A percentile compares a stretch with the other conserved stretches of the same genome.
phyloP scores from a whole-genome alignment of 2,888 invertebrate genomes.

The Scaptomyza polygonia region DNA sequence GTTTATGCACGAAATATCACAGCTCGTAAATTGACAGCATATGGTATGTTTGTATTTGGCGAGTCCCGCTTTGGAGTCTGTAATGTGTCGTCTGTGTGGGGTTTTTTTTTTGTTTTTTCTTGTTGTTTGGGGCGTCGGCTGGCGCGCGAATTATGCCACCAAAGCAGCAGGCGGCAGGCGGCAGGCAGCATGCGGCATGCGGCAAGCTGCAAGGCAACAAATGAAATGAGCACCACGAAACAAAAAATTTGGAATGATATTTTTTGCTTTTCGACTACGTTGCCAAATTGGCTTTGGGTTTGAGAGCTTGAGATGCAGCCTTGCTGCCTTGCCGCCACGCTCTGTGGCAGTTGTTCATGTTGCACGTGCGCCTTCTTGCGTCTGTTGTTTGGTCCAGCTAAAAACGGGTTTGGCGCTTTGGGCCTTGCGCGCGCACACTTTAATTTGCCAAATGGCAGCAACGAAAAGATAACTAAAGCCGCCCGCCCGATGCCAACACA shows the following conservation, averaged over 20 bases:
- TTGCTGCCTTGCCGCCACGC: constrained; percentile 30
- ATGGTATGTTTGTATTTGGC: background rate
- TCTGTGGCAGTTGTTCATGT: constrained; percentile 35
- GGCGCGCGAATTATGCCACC: constrained; percentile 74
- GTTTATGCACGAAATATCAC: constrained; percentile 68
- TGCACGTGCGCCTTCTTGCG: constrained; percentile 62
- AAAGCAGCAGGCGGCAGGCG: constrained; percentile 32
- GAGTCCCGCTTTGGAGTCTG: constrained; percentile 16
- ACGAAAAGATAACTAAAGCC: constrained; percentile 47
- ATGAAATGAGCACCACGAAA: constrained; percentile 44
- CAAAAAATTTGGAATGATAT: constrained; percentile 44
- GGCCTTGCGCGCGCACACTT: constrained; percentile 59
- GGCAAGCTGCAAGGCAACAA: constrained; percentile 34
- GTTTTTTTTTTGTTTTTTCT: constrained; percentile 1
- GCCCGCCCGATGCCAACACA: constrained; percentile 18
- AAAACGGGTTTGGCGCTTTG: constrained; percentile 65
- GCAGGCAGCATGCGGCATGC: constrained; percentile 19
- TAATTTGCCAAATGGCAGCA: constrained; percentile 69
- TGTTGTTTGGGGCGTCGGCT: constrained; percentile 67
- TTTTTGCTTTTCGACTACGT: constrained; percentile 27
- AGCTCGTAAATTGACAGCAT: constrained; percentile 70
- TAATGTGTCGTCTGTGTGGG: constrained; percentile 40
- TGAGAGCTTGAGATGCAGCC: constrained; percentile 55
- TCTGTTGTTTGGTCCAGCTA: constrained; percentile 23
- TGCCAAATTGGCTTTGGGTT: constrained; percentile 58